These are phyloP conservation scores for Anthopleura sola DNA, from an alignment of 64 coral and sea anemone genomes.

Conservation along the genomic window DNA sequence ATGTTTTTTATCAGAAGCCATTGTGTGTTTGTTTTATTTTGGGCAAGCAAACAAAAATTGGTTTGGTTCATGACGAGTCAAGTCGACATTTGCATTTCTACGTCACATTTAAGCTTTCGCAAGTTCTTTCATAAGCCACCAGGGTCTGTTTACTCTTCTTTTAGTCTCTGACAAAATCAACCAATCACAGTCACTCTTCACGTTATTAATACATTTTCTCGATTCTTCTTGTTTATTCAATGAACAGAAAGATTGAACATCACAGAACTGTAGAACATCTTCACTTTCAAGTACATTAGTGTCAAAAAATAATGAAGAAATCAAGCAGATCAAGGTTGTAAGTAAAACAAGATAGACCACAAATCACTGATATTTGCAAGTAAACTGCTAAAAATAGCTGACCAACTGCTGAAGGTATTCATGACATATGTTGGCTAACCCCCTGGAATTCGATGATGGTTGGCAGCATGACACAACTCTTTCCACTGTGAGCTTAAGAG, in stretches of 20 bases:
- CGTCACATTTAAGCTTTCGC: conserved; percentile 26
- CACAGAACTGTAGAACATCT: neutral
- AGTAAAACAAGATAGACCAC: neutral
- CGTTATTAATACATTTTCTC: conserved; percentile 30
- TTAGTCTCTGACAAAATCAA: conserved; percentile 2
- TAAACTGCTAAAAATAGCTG: neutral
- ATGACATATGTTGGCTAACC: neutral
- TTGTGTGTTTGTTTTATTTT: conserved; percentile 19
- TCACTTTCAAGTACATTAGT: neutral
- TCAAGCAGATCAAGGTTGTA: neutral
- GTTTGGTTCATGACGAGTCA: neutral
- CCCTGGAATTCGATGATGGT: neutral
- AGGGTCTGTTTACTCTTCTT: conserved; percentile 38
- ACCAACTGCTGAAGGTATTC: neutral
- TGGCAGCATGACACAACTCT: neutral
- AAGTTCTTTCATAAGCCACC: conserved; percentile 3
- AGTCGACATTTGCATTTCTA: conserved; percentile 48
- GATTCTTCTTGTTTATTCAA: neutral
- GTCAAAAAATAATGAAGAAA: neutral
- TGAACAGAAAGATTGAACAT: neutral
- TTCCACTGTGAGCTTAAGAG: neutral
- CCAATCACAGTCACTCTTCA: conserved; percentile 40
- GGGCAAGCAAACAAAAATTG: conserved; percentile 3
- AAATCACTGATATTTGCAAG: neutral
- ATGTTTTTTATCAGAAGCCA: neutral